Percentiles rank a stretch among this genome's conserved stretches.
Evolutionary conservation across 2,113 vertebrate species (phyloP).

Genomic region (Plectropomus leopardus): DNA sequence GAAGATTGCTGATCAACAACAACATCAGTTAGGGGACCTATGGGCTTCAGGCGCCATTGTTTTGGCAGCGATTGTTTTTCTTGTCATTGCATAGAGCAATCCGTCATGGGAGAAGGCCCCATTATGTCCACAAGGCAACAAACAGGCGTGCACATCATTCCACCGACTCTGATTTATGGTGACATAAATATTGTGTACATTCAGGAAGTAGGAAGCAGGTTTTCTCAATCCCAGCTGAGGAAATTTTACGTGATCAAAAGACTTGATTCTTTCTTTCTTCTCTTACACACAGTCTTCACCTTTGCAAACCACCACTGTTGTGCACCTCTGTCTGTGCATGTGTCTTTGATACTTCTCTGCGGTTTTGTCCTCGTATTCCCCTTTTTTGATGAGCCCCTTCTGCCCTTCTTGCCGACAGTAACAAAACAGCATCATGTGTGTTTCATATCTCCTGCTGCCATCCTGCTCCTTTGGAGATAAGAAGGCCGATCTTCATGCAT

Average conservation of each 20-base stretch:
- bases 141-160: conserved; percentile 5
- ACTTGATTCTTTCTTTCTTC: conserved; percentile 74
- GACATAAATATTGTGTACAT: not conserved
- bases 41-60: conserved; percentile 20
- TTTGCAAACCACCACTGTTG: conserved; percentile 42
- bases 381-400: conserved; percentile 20
- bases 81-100: conserved; percentile 32
- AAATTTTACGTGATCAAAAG: conserved; percentile 59
- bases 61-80: conserved; percentile 41
- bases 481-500: conserved; percentile 52
- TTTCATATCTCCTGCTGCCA: conserved; percentile 53
- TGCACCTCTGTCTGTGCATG: conserved; percentile 54
- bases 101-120: conserved; percentile 29
- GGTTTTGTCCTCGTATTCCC: conserved; percentile 14
- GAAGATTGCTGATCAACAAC: conserved; percentile 21
- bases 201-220: conserved; percentile 11
- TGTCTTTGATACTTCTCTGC: conserved; percentile 38
- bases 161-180: conserved; percentile 27
- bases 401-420: conserved; percentile 28
- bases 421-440: conserved; percentile 41
- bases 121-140: conserved; percentile 37
- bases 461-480: conserved; percentile 67
- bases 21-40: conserved; percentile 11
- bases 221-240: conserved; percentile 12
- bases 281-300: conserved; percentile 17